Evolutionary conservation across 2,888 invertebrate genomes (phyloP).

Genomic region (Cephus sareptanus): DNA sequence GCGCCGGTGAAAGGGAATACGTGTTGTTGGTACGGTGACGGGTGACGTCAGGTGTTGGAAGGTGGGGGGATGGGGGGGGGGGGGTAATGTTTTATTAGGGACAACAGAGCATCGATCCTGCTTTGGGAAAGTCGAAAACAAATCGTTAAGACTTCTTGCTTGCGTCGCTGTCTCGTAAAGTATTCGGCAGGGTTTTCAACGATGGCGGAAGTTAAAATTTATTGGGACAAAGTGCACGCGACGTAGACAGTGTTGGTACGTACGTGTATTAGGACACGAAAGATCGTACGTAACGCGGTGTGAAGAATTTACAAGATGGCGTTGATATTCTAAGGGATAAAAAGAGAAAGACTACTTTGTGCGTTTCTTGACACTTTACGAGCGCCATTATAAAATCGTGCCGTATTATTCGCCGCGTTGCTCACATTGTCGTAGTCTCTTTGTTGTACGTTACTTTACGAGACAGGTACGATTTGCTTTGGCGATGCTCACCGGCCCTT

Average conservation of each 20-base stretch:
- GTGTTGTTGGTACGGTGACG: background rate
- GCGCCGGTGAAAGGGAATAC: background rate
- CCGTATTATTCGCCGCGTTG: conserved; percentile 36
- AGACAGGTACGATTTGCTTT: conserved; percentile 46
- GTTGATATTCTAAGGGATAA: background rate
- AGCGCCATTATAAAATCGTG: conserved; percentile 36
- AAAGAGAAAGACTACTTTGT: conserved; percentile 19
- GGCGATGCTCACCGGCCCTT: conserved; percentile 23
- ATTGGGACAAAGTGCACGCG: conserved; percentile 36
- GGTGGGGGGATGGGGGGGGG: background rate
- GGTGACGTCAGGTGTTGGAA: conserved; percentile 12
- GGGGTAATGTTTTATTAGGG: conserved; percentile 42
- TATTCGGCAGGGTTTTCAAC: conserved; percentile 10
- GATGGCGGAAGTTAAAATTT: conserved; percentile 41
- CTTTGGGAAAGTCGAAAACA: conserved; percentile 42
- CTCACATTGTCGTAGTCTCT: conserved; percentile 41
- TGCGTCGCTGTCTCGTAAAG: conserved; percentile 39
- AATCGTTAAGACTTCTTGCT: conserved; percentile 54
- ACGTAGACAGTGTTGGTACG: background rate
- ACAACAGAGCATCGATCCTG: conserved; percentile 46
- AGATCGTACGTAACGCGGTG: background rate
- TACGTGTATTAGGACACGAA: background rate
- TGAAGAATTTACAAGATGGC: background rate
- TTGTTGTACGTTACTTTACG: conserved; percentile 48
- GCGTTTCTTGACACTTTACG: conserved; percentile 32